These are phyloP conservation scores for Drosophila mercatorum DNA, from an alignment of 2,888 invertebrate species.

Conservation along the genomic window DNA sequence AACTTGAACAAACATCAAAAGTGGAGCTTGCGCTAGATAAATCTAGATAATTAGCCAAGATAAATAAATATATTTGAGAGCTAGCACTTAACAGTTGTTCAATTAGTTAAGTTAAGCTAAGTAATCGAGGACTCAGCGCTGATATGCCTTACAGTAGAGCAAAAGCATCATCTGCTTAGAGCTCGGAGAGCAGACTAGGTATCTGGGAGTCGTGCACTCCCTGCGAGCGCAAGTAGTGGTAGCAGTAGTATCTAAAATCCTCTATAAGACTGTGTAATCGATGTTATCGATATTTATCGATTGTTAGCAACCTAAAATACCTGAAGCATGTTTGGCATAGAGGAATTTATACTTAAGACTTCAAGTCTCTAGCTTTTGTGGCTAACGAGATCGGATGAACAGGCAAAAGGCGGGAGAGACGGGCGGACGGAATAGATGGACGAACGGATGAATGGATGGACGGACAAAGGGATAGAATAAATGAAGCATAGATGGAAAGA, in stretches of 20 bases:
- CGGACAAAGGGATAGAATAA: too few relatives aligned
- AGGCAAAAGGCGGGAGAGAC: background rate
- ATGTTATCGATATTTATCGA: too few relatives aligned
- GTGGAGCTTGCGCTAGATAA: background rate
- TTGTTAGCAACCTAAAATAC: too few relatives aligned
- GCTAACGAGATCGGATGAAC: background rate
- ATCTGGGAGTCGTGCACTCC: too few relatives aligned
- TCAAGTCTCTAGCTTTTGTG: background rate
- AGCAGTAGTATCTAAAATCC: too few relatives aligned
- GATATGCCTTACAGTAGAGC: too few relatives aligned
- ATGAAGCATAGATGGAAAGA: background rate
- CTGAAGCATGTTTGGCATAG: too few relatives aligned
- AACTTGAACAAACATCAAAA: background rate
- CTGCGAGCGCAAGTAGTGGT: too few relatives aligned
- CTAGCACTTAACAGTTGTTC: background rate
- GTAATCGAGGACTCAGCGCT: background rate
- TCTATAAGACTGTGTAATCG: too few relatives aligned
- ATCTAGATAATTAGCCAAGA: background rate
- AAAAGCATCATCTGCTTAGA: too few relatives aligned
- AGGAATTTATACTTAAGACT: background rate
- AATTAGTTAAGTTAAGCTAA: background rate
- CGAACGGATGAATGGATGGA: background rate
- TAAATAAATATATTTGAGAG: background rate
- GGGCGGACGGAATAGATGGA: too few relatives aligned
- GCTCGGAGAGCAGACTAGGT: too few relatives aligned